Evolutionary conservation across 2,797 vertebrate species (phyloP).

Genomic region (Eulemur rubriventer): DNA sequence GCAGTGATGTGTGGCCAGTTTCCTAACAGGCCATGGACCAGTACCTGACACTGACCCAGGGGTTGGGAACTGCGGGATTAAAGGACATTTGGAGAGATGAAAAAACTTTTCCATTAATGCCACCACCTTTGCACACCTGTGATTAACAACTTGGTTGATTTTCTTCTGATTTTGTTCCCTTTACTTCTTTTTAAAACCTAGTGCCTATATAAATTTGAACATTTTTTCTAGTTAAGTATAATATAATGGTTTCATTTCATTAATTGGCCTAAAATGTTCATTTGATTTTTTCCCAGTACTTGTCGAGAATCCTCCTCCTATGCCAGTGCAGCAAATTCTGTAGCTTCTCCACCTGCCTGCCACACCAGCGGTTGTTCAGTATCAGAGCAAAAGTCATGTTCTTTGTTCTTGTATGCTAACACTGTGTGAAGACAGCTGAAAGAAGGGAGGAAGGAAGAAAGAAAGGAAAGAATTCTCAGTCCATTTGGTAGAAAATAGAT

Average conservation of each 20-base stretch:
- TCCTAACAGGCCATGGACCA: too few relatives aligned
- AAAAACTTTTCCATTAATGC: not conserved
- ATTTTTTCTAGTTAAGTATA: not conserved
- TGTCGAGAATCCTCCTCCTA: not conserved
- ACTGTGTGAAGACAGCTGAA: not conserved
- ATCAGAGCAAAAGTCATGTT: not conserved
- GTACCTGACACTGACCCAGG: too few relatives aligned
- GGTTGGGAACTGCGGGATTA: not conserved
- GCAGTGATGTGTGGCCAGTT: too few relatives aligned
- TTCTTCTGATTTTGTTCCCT: not conserved
- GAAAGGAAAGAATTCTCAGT: not conserved
- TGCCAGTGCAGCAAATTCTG: too few relatives aligned
- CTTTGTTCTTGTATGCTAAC: not conserved
- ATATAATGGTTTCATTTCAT: not conserved
- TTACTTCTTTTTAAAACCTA: not conserved
- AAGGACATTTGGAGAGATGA: not conserved
- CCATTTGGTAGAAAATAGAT: not conserved
- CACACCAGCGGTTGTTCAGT: not conserved
- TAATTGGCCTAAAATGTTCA: not conserved
- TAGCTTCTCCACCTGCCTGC: not conserved
- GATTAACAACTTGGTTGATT: not conserved
- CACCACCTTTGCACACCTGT: not conserved
- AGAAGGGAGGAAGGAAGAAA: not conserved
- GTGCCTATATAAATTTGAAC: not conserved
- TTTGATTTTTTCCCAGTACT: not conserved